These are phyloP conservation scores for Rhyacichthys aspro DNA, from an alignment of 2,797 vertebrate species.

Conservation along the genomic window DNA sequence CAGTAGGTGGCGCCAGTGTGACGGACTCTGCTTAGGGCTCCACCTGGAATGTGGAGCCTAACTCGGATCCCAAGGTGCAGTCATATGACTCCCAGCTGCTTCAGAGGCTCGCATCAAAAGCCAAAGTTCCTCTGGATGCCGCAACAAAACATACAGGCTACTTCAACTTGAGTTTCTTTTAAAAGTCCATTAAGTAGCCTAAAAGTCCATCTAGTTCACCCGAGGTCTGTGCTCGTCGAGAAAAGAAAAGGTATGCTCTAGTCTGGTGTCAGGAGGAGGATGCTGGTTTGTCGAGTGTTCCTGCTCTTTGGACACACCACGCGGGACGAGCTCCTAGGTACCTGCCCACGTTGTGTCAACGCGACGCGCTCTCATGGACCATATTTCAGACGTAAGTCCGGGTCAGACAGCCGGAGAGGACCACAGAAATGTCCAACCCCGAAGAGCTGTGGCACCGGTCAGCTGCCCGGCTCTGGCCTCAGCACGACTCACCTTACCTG, in stretches of 20 bases:
- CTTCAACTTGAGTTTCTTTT: too few species aligned
- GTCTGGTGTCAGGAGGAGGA: slow-evolving; percentile 6
- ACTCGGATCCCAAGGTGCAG: slow-evolving; percentile 53
- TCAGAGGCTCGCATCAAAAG: not conserved
- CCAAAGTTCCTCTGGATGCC: too few species aligned
- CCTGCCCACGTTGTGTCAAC: slow-evolving; percentile 5
- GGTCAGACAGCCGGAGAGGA: slow-evolving; percentile 15
- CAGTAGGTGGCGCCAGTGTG: slow-evolving; percentile 57
- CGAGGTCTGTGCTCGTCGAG: too few species aligned
- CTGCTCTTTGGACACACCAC: slow-evolving; percentile 10
- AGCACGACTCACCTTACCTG: slow-evolving; percentile 70
- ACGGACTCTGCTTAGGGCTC: slow-evolving; percentile 35
- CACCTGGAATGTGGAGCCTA: slow-evolving; percentile 67
- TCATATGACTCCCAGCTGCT: slow-evolving; percentile 65
- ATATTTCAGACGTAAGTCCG: not conserved
- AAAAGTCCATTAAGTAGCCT: too few species aligned
- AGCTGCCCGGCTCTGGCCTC: slow-evolving; percentile 44
- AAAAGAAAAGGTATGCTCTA: not conserved
- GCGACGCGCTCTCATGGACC: slow-evolving; percentile 34
- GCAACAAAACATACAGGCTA: too few species aligned
- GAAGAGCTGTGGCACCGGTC: slow-evolving; percentile 55
- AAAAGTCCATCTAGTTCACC: too few species aligned
- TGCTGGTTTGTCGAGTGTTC: slow-evolving; percentile 4
- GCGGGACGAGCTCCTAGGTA: slow-evolving; percentile 9
- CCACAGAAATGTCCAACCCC: slow-evolving; percentile 5